A percentile compares a stretch with the other conserved stretches of the same genome.
phyloP scores from a whole-genome alignment of 2,888 invertebrate genomes.

The Acrobasis suavella region DNA sequence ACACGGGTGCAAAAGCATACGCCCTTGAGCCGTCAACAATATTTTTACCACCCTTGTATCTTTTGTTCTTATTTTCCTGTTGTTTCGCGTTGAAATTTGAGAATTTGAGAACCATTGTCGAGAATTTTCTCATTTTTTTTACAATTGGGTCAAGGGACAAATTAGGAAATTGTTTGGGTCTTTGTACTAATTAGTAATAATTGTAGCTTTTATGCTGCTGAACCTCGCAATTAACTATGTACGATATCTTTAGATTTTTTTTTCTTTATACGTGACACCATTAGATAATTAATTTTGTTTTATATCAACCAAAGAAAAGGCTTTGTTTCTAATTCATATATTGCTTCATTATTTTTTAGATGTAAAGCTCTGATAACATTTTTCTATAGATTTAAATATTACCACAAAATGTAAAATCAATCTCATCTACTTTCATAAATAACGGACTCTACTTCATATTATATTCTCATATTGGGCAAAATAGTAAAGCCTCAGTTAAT shows the following conservation, averaged over 20 bases:
- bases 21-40: slow-evolving; percentile 3
- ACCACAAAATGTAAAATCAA: background rate
- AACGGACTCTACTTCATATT: background rate
- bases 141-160: background rate
- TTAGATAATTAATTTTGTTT: too few relatives aligned
- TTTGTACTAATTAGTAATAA: too few relatives aligned
- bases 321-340: too few relatives aligned
- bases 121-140: background rate
- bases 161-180: background rate
- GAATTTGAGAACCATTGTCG: background rate
- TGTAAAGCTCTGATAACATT: too few relatives aligned
- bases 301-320: too few relatives aligned
- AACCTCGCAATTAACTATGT: too few relatives aligned
- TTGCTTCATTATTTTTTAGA: too few relatives aligned
- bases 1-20: slow-evolving; percentile 10
- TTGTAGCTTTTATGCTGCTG: too few relatives aligned
- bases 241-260: too few relatives aligned
- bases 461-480: background rate
- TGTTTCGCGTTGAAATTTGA: background rate
- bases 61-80: slow-evolving; percentile 1
- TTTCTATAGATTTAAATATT: too few relatives aligned
- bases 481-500: background rate
- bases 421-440: background rate
- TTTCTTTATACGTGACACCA: too few relatives aligned
- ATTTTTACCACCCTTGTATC: background rate